phyloP scores from a whole-genome alignment of 2,888 invertebrate genomes.

The Drosophila nigricruria region DNA sequence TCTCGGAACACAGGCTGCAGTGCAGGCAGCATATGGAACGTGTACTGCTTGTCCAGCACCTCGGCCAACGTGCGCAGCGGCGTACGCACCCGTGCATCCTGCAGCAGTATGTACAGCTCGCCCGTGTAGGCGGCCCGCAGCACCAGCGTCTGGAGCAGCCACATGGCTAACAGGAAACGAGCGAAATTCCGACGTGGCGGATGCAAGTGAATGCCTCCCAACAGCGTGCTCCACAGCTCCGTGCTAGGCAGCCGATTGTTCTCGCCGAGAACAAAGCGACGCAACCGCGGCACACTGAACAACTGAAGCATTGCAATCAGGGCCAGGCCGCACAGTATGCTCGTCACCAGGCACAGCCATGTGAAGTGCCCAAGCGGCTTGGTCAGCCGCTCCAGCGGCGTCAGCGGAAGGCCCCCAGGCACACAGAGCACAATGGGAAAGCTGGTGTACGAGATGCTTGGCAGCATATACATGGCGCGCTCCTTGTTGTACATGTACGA shows the following conservation, averaged over 20 bases:
- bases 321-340: constrained; percentile 59
- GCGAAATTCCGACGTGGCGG: constrained; percentile 79
- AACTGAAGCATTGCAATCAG: constrained; percentile 49
- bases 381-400: constrained; percentile 72
- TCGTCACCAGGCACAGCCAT: constrained; percentile 74
- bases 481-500: constrained; percentile 66
- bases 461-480: constrained; percentile 62
- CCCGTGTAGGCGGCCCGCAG: constrained; percentile 80
- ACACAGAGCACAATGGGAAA: constrained; percentile 71
- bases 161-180: constrained; percentile 76
- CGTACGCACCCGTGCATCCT: constrained; percentile 70
- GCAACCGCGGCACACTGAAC: constrained; percentile 20
- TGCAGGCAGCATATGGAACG: constrained; percentile 58
- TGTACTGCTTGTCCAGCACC: constrained; percentile 63
- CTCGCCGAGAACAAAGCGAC: constrained; percentile 71
- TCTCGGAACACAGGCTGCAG: constrained; percentile 45
- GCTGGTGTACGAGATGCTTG: constrained; percentile 71
- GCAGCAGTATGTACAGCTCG: constrained; percentile 77
- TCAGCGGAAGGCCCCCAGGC: constrained; percentile 69
- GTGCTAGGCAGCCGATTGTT: constrained; percentile 70
- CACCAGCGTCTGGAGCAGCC: constrained; percentile 77
- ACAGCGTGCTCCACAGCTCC: constrained; percentile 65
- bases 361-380: constrained; percentile 77
- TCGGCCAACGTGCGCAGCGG: constrained; percentile 61
- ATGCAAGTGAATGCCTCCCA: constrained; percentile 63